A percentile compares a stretch with the other conserved stretches of the same genome.
phyloP scores from a whole-genome alignment of 2,888 invertebrate genomes.

The Allygus modestus region DNA sequence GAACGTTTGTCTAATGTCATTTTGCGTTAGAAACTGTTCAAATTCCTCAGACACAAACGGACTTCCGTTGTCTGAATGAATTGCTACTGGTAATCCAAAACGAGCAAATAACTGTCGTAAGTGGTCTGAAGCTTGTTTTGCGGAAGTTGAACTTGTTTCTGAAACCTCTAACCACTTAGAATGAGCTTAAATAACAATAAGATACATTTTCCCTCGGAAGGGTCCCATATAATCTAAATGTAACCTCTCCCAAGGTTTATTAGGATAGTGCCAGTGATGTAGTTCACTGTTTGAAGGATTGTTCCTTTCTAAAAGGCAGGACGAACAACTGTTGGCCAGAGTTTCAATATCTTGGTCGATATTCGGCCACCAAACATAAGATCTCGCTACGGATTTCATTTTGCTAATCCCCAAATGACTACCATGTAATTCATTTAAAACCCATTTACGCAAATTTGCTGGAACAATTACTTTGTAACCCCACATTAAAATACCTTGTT shows the following conservation, averaged over 20 bases:
- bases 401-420: constrained; percentile 69
- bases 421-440: constrained; percentile 69
- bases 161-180: constrained; percentile 69
- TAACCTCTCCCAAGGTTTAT: no score
- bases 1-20: constrained; percentile 28
- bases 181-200: constrained; percentile 67
- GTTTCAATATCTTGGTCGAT: constrained; percentile 69
- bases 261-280: constrained; percentile 45
- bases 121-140: constrained; percentile 38
- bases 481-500: constrained; percentile 66
- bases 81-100: constrained; percentile 59
- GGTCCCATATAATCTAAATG: constrained; percentile 30
- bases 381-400: constrained; percentile 69
- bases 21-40: constrained; percentile 16
- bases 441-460: constrained; percentile 60
- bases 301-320: constrained; percentile 44
- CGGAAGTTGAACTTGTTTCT: constrained; percentile 27
- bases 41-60: constrained; percentile 59
- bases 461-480: constrained; percentile 70
- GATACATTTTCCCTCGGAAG: constrained; percentile 5
- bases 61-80: constrained; percentile 53
- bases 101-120: constrained; percentile 60
- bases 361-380: constrained; percentile 66
- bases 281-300: constrained; percentile 54
- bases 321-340: constrained; percentile 68